Evolutionary conservation across 2,888 invertebrate species (phyloP).

Genomic region (Rotaria magnacalcarata): DNA sequence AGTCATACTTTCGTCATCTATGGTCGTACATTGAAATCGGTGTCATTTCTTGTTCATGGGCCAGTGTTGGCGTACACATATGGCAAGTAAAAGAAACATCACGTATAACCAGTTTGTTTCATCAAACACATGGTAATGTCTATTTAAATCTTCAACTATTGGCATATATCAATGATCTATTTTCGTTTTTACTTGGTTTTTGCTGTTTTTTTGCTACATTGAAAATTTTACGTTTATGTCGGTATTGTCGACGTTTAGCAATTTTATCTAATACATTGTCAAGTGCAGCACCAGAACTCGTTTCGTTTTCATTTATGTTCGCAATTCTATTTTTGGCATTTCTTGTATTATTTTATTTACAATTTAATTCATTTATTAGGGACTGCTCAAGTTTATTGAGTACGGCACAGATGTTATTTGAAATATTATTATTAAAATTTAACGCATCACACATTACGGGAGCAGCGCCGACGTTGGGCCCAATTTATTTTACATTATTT

Average conservation of each 20-base stretch:
- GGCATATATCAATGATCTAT: conserved; percentile 49
- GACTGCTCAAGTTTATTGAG: conserved; percentile 50
- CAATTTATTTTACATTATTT: conserved; percentile 21
- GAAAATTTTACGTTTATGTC: conserved; percentile 61
- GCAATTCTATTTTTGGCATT: conserved; percentile 57
- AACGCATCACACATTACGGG: conserved; percentile 47
- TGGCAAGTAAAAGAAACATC: conserved; percentile 21
- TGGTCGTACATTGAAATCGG: conserved; percentile 37
- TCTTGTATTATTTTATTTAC: conserved; percentile 56
- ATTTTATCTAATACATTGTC: conserved; percentile 52
- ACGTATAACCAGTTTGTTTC: not conserved
- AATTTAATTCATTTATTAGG: conserved; percentile 51
- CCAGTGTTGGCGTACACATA: conserved; percentile 15
- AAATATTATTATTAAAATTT: conserved; percentile 59
- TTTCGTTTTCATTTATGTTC: conserved; percentile 57
- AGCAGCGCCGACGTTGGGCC: not conserved
- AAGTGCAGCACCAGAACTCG: conserved; percentile 52
- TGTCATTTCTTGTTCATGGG: conserved; percentile 33
- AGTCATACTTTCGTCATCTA: conserved; percentile 17
- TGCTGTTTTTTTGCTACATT: conserved; percentile 62
- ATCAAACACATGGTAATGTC: not conserved
- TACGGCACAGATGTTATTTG: conserved; percentile 53
- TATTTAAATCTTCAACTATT: conserved; percentile 32
- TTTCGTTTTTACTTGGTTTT: conserved; percentile 60
- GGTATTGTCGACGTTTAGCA: conserved; percentile 59